Percentiles rank a stretch among this genome's conserved stretches.
Evolutionary conservation across 2,797 vertebrate species (phyloP).

Genomic region (Sebastes alutus): DNA sequence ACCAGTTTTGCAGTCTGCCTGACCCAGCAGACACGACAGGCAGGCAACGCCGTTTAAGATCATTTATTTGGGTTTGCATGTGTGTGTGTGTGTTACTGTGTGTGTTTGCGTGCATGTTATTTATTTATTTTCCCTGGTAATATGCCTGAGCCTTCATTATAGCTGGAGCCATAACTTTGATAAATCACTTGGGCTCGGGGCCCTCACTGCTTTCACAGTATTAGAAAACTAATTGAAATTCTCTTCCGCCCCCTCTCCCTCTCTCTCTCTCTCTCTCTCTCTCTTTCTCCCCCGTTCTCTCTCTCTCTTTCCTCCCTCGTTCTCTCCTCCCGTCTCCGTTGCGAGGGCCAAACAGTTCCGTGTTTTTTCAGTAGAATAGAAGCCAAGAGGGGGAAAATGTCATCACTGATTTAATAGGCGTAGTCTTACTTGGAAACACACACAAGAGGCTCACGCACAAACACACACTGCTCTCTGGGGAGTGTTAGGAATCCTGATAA

Average conservation of each 20-base stretch:
- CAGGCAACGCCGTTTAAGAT: conserved; percentile 52
- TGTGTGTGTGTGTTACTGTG: conserved; percentile 7
- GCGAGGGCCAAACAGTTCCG: conserved; percentile 52
- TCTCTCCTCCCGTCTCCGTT: conserved; percentile 45
- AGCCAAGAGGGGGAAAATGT: conserved; percentile 79
- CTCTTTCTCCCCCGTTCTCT: conserved; percentile 1
- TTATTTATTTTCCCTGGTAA: conserved; percentile 76
- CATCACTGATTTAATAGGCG: conserved; percentile 81
- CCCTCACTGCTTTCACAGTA: conserved; percentile 82
- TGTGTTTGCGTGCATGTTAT: conserved; percentile 52
- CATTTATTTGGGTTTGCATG: conserved; percentile 61
- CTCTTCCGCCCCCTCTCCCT: conserved; percentile 61
- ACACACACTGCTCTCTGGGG: conserved; percentile 59
- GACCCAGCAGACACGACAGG: conserved; percentile 59
- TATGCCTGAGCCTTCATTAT: conserved; percentile 84
- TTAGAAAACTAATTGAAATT: conserved; percentile 88
- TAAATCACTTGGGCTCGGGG: conserved; percentile 84
- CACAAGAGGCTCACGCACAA: conserved; percentile 34
- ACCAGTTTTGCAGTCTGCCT: conserved; percentile 24
- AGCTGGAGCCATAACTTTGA: conserved; percentile 85
- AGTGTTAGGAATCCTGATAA: conserved; percentile 78
- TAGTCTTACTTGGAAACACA: conserved; percentile 54
- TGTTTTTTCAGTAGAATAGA: conserved; percentile 61
- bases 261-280: conserved; percentile 6
- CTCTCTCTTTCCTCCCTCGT: conserved; percentile 25